Conservation (phyloP, 1,140 invertebrate species). For the Aporrectodea caliginosa region DNA sequence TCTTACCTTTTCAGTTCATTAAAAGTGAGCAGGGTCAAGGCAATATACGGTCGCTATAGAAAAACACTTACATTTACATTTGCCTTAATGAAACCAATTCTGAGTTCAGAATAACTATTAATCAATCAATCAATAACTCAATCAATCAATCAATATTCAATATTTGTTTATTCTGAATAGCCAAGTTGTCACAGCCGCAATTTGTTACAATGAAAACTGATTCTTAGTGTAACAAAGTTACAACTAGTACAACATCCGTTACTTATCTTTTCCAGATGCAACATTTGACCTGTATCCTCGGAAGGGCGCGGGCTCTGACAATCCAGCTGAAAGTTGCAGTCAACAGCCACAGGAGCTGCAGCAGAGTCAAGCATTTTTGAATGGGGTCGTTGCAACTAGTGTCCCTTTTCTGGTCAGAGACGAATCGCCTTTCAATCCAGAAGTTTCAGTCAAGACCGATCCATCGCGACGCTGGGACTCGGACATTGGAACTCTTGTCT, state of each 20-base stretch:
- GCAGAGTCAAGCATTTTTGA: not conserved
- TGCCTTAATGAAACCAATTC: no score
- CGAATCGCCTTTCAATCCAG: conserved; percentile 34
- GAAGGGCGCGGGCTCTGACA: not conserved
- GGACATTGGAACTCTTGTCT: conserved; percentile 46
- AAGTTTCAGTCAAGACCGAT: conserved; percentile 40
- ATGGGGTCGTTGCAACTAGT: not conserved
- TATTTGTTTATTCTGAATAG: no score
- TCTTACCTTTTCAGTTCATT: no score
- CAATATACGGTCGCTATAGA: no score
- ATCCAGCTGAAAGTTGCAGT: not conserved
- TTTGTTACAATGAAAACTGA: no score
- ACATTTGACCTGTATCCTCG: not conserved
- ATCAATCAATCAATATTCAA: no score
- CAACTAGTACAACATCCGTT: not conserved
- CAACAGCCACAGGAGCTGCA: not conserved
- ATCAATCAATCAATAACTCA: no score
- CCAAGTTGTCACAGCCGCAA: no score
- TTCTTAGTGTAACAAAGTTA: no score
- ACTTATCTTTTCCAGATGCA: not conserved
- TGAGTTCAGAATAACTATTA: no score
- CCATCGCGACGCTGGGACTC: conserved; percentile 44
- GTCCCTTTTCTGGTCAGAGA: not conserved
- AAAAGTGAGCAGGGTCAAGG: no score
- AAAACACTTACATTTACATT: no score